Percentiles rank a stretch among this genome's conserved stretches.
phyloP scores from a whole-genome alignment of 2,113 vertebrate species.

The Gobiocypris rarus region DNA sequence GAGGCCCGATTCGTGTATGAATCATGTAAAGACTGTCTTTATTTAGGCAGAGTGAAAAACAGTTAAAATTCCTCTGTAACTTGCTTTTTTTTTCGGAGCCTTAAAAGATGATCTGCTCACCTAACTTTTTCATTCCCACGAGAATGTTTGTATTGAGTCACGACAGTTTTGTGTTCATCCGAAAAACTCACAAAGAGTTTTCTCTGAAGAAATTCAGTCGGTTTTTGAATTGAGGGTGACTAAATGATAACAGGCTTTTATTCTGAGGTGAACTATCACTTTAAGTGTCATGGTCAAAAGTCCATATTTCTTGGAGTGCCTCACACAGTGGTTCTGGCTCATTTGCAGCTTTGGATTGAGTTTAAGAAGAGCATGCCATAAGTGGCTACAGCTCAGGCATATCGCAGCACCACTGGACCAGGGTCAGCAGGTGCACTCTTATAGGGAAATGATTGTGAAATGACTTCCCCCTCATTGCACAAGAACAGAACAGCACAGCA shows the following conservation, averaged over 20 bases:
- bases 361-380: conserved; percentile 3
- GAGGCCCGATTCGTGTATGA: neutral
- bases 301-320: neutral
- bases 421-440: conserved; percentile 10
- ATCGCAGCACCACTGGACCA: neutral
- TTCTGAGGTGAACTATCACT: neutral
- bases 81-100: neutral
- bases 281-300: neutral
- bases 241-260: neutral
- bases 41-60: neutral
- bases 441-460: conserved; percentile 21
- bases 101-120: neutral
- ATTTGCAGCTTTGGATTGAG: conserved; percentile 12
- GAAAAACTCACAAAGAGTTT: neutral
- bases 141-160: too few species aligned
- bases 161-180: too few species aligned
- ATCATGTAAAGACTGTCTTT: neutral
- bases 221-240: neutral
- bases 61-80: neutral
- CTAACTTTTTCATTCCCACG: neutral
- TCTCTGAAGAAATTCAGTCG: neutral
- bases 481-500: neutral
- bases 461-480: conserved; percentile 29
- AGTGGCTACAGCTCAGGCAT: neutral
- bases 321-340: conserved; percentile 3